These are phyloP conservation scores for Narcine bancroftii DNA, from an alignment of 2,113 vertebrate genomes.

Conservation along the genomic window DNA sequence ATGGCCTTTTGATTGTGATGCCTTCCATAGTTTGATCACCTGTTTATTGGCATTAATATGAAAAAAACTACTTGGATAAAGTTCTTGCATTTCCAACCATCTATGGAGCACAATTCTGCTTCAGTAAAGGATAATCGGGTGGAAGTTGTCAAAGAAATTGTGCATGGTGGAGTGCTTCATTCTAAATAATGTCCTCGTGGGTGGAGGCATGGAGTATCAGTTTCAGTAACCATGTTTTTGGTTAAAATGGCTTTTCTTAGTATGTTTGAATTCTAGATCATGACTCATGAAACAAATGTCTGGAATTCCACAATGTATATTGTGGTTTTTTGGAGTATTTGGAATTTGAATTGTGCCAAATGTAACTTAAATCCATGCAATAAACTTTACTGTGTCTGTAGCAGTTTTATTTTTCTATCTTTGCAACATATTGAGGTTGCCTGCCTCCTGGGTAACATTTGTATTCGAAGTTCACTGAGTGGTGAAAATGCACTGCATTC, in stretches of 20 bases:
- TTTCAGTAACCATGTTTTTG: background rate
- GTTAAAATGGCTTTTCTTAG: background rate
- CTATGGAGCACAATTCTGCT: background rate
- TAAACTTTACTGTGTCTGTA: background rate
- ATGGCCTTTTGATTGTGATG: background rate
- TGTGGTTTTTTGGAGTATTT: background rate
- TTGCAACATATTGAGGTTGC: background rate
- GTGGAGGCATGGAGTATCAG: background rate
- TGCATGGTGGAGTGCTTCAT: background rate
- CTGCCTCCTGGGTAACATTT: background rate
- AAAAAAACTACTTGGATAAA: background rate
- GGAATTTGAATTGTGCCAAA: background rate
- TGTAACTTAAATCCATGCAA: background rate
- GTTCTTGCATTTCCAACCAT: background rate
- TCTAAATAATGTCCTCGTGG: background rate
- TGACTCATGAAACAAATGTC: background rate
- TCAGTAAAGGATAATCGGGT: background rate
- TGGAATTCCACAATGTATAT: background rate
- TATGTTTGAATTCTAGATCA: background rate
- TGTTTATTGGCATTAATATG: background rate
- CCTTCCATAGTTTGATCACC: background rate
- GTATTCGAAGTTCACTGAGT: background rate
- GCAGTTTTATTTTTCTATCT: background rate
- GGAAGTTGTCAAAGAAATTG: background rate
- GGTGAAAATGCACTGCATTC: background rate